Conservation (phyloP, 2,888 invertebrate genomes). For the Chamaedrilus cognettii region DNA sequence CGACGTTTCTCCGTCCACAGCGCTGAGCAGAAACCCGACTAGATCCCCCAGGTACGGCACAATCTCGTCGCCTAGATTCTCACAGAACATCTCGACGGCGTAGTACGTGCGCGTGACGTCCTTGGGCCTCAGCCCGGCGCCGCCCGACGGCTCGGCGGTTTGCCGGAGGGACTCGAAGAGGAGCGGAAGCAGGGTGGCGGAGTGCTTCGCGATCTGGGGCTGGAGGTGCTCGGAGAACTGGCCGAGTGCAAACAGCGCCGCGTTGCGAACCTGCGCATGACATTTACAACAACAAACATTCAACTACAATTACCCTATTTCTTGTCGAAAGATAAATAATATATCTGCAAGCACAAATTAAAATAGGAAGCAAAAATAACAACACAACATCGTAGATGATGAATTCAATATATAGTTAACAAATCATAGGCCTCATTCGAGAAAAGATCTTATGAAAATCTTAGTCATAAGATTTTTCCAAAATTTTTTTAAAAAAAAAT, state of each 20-base stretch:
- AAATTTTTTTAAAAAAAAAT: too few relatives aligned
- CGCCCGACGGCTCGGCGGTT: slow-evolving; percentile 22
- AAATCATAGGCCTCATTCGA: too few relatives aligned
- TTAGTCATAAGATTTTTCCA: too few relatives aligned
- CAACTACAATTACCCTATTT: too few relatives aligned
- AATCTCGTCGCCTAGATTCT: slow-evolving; percentile 74
- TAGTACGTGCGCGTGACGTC: slow-evolving; percentile 72
- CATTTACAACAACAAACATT: too few relatives aligned
- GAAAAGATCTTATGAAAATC: too few relatives aligned
- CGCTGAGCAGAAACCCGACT: slow-evolving; percentile 71
- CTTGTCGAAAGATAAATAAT: too few relatives aligned
- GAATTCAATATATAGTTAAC: too few relatives aligned
- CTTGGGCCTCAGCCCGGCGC: slow-evolving; percentile 55
- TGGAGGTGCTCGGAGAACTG: slow-evolving; percentile 78
- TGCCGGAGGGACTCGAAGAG: slow-evolving; percentile 69
- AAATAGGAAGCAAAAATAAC: too few relatives aligned
- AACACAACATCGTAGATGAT: too few relatives aligned
- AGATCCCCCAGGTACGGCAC: slow-evolving; percentile 72
- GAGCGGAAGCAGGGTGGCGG: slow-evolving; percentile 72
- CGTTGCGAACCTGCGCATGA: slow-evolving; percentile 74
- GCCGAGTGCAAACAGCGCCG: slow-evolving; percentile 77
- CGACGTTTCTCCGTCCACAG: slow-evolving; percentile 41
- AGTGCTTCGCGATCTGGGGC: slow-evolving; percentile 76
- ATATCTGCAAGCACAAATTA: too few relatives aligned
- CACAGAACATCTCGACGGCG: slow-evolving; percentile 78